phyloP scores from a whole-genome alignment of 2,113 vertebrate genomes.

The Equus quagga region DNA sequence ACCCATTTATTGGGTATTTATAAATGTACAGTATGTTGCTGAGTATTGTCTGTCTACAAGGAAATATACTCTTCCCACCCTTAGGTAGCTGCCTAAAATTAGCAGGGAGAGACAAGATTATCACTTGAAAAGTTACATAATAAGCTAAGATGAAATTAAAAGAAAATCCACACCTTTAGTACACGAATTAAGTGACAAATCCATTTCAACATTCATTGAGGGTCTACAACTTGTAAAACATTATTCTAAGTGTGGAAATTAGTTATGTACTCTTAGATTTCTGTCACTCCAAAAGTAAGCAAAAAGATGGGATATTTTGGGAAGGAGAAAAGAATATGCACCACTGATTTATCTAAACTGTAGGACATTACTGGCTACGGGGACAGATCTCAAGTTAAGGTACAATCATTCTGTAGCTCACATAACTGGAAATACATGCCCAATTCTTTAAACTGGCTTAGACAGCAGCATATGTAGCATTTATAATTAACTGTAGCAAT shows the following conservation, averaged over 20 bases:
- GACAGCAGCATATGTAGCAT: conserved; percentile 83
- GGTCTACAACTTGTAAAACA: conserved; percentile 44
- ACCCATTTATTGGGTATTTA: not conserved
- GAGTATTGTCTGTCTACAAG: not conserved
- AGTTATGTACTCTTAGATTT: conserved; percentile 75
- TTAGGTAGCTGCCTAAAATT: conserved; percentile 58
- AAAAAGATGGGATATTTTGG: conserved; percentile 59
- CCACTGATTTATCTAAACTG: conserved; percentile 69
- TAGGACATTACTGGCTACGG: conserved; percentile 76
- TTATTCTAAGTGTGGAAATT: conserved; percentile 54
- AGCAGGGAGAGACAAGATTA: not conserved
- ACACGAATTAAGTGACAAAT: conserved; percentile 6
- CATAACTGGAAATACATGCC: conserved; percentile 87
- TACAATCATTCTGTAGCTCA: conserved; percentile 84
- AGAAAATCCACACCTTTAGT: not conserved
- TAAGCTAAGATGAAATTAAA: not conserved
- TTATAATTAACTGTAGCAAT: conserved; percentile 87
- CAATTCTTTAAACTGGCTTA: conserved; percentile 85
- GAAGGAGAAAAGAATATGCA: conserved; percentile 67
- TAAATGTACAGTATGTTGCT: not conserved
- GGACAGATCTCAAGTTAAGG: conserved; percentile 80
- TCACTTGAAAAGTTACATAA: conserved; percentile 58
- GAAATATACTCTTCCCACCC: not conserved
- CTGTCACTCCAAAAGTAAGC: conserved; percentile 75
- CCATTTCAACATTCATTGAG: conserved; percentile 46